These are phyloP conservation scores for Oreotrochilus melanogaster DNA, from an alignment of 2,113 vertebrate genomes.

Conservation along the genomic window DNA sequence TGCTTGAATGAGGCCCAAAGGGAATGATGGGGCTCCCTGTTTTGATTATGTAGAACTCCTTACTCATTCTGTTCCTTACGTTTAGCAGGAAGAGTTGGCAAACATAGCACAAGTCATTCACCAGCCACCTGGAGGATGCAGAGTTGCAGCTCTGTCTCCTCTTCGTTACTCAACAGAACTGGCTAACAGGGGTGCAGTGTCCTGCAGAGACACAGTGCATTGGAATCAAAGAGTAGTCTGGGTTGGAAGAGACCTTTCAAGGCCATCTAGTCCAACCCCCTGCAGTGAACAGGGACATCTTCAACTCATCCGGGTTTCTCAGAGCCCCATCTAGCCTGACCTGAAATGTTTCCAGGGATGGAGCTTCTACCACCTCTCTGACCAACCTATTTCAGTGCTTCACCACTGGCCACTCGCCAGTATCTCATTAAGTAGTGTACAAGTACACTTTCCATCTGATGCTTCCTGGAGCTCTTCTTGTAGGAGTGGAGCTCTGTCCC, in stretches of 20 bases:
- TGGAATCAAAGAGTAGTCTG: neutral
- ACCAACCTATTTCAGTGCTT: neutral
- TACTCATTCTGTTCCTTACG: neutral
- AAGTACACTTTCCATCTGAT: neutral
- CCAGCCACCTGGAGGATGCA: neutral
- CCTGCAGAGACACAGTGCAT: neutral
- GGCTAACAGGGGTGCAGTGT: neutral
- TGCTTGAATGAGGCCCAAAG: neutral
- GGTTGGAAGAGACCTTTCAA: neutral
- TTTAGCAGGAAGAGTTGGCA: neutral
- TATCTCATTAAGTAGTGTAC: accelerated
- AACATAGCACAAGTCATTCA: neutral
- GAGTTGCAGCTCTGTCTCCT: neutral
- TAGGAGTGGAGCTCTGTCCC: neutral
- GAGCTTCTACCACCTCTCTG: neutral
- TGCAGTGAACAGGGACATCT: neutral
- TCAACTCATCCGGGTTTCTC: neutral
- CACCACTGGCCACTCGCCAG: neutral
- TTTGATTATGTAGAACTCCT: neutral
- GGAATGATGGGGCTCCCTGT: accelerated
- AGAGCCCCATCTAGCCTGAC: neutral
- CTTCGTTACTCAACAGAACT: neutral
- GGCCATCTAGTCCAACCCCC: accelerated
- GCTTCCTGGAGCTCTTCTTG: neutral
- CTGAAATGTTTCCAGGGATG: neutral